Conservation (phyloP, 2,113 vertebrate species). For the Chloroceryle aenea region DNA sequence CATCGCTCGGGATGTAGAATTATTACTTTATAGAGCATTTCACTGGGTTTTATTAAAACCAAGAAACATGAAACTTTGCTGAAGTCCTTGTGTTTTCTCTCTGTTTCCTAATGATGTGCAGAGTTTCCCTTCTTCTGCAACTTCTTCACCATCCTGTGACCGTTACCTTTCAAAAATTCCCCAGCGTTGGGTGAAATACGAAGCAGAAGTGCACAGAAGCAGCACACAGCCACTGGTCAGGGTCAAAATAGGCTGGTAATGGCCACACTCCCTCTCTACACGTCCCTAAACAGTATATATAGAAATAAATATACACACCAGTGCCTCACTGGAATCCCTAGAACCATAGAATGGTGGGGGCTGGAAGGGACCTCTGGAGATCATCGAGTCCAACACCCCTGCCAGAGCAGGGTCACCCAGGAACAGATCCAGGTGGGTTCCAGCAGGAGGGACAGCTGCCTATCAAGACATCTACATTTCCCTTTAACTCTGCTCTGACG, state of each 20-base stretch:
- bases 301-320: accelerated
- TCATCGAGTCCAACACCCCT: too few relatives aligned
- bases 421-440: too few relatives aligned
- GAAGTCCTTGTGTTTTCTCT: neutral
- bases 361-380: too few relatives aligned
- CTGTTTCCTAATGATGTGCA: accelerated
- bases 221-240: neutral
- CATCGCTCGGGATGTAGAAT: neutral
- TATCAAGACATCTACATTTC: neutral
- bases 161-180: neutral
- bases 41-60: neutral
- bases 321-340: neutral
- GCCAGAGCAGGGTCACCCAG: too few relatives aligned
- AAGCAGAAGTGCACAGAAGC: neutral
- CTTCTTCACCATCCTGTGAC: accelerated
- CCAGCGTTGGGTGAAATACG: accelerated
- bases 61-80: neutral
- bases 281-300: neutral
- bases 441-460: neutral
- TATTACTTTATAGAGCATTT: neutral
- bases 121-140: neutral
- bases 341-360: too few relatives aligned
- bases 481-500: neutral
- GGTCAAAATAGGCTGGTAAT: accelerated
- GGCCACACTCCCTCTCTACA: accelerated